Evolutionary conservation across 2,113 vertebrate genomes (phyloP).

Genomic region (Podarcis raffonei): DNA sequence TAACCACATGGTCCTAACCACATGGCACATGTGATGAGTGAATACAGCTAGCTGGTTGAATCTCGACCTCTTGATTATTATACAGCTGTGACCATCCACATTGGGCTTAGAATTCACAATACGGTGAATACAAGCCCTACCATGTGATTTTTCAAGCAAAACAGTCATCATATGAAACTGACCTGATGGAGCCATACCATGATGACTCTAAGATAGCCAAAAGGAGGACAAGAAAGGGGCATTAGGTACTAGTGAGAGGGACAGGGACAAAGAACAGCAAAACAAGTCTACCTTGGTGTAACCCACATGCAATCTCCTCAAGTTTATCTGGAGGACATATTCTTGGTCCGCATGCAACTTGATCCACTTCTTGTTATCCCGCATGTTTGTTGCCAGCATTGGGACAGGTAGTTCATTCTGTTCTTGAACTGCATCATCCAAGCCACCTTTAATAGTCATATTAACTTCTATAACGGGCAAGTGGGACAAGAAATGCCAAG

Average conservation of each 20-base stretch:
- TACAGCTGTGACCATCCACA: too few species aligned
- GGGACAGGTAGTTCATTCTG: constrained; percentile 80
- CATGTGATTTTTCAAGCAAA: neutral
- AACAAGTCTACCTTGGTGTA: constrained; percentile 83
- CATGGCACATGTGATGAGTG: too few species aligned
- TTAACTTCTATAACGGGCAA: constrained; percentile 88
- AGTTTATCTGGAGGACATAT: constrained; percentile 92
- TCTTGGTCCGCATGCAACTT: constrained; percentile 93
- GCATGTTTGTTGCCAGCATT: constrained; percentile 62
- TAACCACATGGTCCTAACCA: too few species aligned
- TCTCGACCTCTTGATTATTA: too few species aligned
- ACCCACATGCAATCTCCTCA: constrained; percentile 82
- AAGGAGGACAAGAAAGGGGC: neutral
- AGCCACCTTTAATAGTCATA: constrained; percentile 90
- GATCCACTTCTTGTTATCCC: constrained; percentile 87
- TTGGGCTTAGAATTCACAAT: too few species aligned
- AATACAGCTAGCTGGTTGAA: too few species aligned
- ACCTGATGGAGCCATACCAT: neutral
- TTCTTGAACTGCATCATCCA: constrained; percentile 78
- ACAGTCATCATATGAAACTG: neutral
- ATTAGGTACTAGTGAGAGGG: neutral
- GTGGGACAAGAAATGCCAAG: constrained; percentile 89
- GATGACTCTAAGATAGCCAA: neutral
- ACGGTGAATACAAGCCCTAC: neutral
- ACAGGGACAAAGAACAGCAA: neutral